These are phyloP conservation scores for Brenthis ino DNA, from an alignment of 2,888 invertebrate species.

Conservation along the genomic window DNA sequence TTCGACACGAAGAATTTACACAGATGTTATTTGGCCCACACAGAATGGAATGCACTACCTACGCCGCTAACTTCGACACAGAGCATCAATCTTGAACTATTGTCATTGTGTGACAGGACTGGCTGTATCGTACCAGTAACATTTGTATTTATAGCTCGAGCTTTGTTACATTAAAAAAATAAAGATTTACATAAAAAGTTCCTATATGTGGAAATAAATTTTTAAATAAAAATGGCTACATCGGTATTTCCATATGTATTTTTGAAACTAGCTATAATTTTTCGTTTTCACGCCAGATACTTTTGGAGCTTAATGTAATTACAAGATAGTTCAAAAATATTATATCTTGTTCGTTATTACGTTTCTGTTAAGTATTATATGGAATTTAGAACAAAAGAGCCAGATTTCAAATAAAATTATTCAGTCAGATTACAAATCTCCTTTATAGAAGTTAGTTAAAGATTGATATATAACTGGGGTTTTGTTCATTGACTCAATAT, in stretches of 20 bases:
- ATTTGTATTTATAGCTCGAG: conserved; percentile 30
- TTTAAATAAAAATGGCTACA: neutral
- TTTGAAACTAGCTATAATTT: no score
- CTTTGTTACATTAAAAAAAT: conserved; percentile 10
- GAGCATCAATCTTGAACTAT: conserved; percentile 54
- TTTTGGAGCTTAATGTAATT: no score
- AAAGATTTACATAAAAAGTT: conserved; percentile 9
- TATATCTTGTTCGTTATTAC: no score
- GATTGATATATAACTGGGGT: neutral
- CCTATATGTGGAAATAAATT: conserved; percentile 2
- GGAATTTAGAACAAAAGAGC: no score
- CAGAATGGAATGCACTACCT: conserved; percentile 65
- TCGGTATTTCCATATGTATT: no score
- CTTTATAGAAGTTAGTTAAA: no score
- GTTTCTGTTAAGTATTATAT: no score
- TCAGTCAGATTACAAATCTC: no score
- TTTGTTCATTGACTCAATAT: neutral
- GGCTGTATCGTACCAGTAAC: conserved; percentile 31
- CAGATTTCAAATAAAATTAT: no score
- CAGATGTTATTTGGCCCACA: conserved; percentile 67
- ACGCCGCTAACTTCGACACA: conserved; percentile 53
- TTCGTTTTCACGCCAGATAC: no score
- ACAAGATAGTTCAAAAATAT: no score
- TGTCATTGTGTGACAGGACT: conserved; percentile 44
- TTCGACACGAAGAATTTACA: conserved; percentile 56